Percentiles rank a stretch among this genome's conserved stretches.
Conservation (phyloP, 2,888 invertebrate genomes). For the Steinernema carpocapsae region DNA sequence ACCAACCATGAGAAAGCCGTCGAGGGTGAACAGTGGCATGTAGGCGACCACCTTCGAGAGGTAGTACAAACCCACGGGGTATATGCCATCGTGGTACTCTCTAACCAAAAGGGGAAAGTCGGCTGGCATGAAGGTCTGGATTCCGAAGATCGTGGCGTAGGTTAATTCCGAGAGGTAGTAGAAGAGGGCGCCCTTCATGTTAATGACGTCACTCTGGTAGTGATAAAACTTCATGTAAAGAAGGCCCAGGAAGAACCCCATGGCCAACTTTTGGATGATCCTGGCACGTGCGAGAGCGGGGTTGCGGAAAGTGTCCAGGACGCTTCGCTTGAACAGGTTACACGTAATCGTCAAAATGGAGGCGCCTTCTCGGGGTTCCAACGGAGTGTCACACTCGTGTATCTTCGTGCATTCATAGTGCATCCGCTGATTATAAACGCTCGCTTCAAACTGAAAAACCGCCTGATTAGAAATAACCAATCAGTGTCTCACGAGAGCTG, state of each 20-base stretch:
- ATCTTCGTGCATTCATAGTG: slow-evolving; percentile 24
- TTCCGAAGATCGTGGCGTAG: slow-evolving; percentile 89
- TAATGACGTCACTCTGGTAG: slow-evolving; percentile 83
- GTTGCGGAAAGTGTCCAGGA: slow-evolving; percentile 56
- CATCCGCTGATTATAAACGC: slow-evolving; percentile 37
- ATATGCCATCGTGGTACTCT: slow-evolving; percentile 90
- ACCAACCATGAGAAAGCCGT: slow-evolving; percentile 82
- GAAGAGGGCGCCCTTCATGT: slow-evolving; percentile 88
- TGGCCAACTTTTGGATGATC: slow-evolving; percentile 57
- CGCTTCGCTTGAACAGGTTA: slow-evolving; percentile 44
- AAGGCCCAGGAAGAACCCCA: slow-evolving; percentile 77
- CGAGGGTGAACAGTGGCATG: slow-evolving; percentile 81
- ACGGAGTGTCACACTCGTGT: slow-evolving; percentile 5
- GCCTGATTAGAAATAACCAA: neutral
- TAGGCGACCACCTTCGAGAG: slow-evolving; percentile 55
- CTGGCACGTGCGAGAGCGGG: slow-evolving; percentile 54
- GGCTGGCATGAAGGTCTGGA: slow-evolving; percentile 84
- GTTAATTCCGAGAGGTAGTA: slow-evolving; percentile 89
- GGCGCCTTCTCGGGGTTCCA: slow-evolving; percentile 21
- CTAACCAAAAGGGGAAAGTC: slow-evolving; percentile 87
- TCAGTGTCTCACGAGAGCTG: slow-evolving; percentile 25
- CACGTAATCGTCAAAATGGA: slow-evolving; percentile 14
- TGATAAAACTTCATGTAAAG: slow-evolving; percentile 81
- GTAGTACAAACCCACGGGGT: slow-evolving; percentile 74
- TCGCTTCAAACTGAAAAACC: slow-evolving; percentile 36